Evolutionary conservation across 1,140 invertebrate genomes (phyloP), one percentile per base, ranked within the genome.

Genomic region (Drosophila kepulauana): DNA sequence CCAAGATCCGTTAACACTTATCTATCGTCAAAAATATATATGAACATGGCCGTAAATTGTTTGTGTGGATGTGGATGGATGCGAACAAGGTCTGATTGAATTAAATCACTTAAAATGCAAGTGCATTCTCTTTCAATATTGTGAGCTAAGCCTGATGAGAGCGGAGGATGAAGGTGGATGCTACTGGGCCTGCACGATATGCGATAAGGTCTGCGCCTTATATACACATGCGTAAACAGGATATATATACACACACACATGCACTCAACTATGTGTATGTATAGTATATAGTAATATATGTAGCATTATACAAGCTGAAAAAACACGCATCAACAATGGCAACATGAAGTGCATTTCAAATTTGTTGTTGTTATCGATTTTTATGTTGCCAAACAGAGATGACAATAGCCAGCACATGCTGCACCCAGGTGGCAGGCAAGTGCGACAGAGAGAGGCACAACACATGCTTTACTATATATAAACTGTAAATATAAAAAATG

Each of bases 401-500:
- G 46, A 38, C 49, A 28, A 41, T 20, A 45, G 63, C n/a, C 5
- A 64, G 41, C 64, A 20, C 52, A 49, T 13, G 65, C 56, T 1
- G 43, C 45, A 20, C 13, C n/a, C 43, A 48, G 41, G 28, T 33
- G 33, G n/a, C 15, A 5, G 20, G 20, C 20, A 25, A 25, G 30
- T 25, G 51, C 5, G 45, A 72, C 7, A 46, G 16, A 71, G 59
- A 48, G 38, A n/a, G 28, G 1, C 2, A 20, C 33, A 33, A 11
- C 33, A 59, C 35, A 63, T 63, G 43, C 41, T 41, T 52, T 56
- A 56, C 56, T 54, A 66, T 68, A 66, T 68, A 69, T 56, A 70
- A 70, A 58, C 72, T 70, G 72, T 70, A 63, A 70, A 70, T 75
- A 70, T 70, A 64, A 75, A 70, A 75, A 75, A 75, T 75, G 72